A percentile compares a stretch with the other conserved stretches of the same genome.
Evolutionary conservation across 2,888 invertebrate species (phyloP).

Genomic region (Leucophenga montana): DNA sequence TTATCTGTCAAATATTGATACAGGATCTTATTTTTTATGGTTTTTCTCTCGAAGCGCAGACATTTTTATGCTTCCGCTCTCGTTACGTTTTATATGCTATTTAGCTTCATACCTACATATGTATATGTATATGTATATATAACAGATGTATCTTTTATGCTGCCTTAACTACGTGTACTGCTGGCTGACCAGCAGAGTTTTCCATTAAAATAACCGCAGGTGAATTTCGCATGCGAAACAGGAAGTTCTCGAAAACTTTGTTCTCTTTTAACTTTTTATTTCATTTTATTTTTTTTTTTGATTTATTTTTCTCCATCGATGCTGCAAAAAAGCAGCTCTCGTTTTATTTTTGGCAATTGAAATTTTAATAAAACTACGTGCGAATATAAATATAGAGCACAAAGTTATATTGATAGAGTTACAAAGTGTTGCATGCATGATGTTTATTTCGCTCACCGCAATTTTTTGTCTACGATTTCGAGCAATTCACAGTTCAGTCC

Average conservation of each 20-base stretch:
- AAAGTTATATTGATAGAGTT: not conserved
- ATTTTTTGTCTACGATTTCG: conserved; percentile 41
- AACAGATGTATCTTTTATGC: not conserved
- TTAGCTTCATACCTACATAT: too few relatives aligned
- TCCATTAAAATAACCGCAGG: conserved; percentile 32
- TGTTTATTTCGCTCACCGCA: not conserved
- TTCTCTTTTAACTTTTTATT: not conserved
- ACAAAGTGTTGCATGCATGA: not conserved
- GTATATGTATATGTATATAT: too few relatives aligned
- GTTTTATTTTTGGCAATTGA: conserved; percentile 64
- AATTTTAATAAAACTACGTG: conserved; percentile 62
- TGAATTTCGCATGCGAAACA: conserved; percentile 29
- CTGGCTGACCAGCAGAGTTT: conserved; percentile 14
- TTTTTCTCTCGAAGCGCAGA: conserved; percentile 23
- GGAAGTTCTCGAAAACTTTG: conserved; percentile 1
- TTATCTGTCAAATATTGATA: conserved; percentile 37
- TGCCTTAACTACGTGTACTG: not conserved
- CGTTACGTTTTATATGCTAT: conserved; percentile 12
- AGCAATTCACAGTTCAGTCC: conserved; percentile 45
- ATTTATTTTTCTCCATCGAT: not conserved
- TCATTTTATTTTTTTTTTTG: not conserved
- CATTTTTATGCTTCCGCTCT: conserved; percentile 39
- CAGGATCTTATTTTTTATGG: conserved; percentile 35
- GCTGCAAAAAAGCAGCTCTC: too few relatives aligned
- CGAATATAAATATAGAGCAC: conserved; percentile 45